Conservation (phyloP, 2,888 invertebrate genomes). For the Agrilus cyanescens region DNA sequence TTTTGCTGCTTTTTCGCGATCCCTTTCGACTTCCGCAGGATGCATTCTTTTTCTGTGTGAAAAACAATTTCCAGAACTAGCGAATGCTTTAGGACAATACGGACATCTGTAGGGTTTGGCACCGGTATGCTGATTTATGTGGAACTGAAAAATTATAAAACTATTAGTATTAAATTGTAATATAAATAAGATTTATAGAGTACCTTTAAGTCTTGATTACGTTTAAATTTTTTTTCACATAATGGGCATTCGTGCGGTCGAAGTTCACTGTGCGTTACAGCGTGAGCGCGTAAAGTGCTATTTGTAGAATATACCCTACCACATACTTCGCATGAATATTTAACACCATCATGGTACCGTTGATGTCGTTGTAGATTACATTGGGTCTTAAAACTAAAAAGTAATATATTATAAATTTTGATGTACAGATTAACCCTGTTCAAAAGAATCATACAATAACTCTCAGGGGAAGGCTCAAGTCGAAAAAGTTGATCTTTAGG, state of each 20-base stretch:
- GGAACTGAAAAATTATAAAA: constrained; percentile 39
- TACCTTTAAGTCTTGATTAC: constrained; percentile 63
- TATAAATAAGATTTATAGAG: not conserved
- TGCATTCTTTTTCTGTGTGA: constrained; percentile 63
- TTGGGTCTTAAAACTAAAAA: constrained; percentile 51
- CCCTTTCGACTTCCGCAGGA: constrained; percentile 47
- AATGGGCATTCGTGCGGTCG: constrained; percentile 56
- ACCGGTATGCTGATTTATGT: constrained; percentile 65
- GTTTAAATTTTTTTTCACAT: constrained; percentile 60
- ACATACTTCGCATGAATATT: constrained; percentile 53
- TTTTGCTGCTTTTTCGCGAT: constrained; percentile 42
- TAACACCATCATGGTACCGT: constrained; percentile 45
- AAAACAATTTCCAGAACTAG: constrained; percentile 63
- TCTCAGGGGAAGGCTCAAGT: no score
- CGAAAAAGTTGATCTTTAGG: no score
- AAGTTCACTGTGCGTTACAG: constrained; percentile 56
- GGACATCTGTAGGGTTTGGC: constrained; percentile 61
- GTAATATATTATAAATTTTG: constrained; percentile 4
- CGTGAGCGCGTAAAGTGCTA: constrained; percentile 55
- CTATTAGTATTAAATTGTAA: not conserved
- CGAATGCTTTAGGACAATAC: constrained; percentile 59
- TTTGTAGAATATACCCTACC: constrained; percentile 57
- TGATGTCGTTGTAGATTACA: constrained; percentile 52
- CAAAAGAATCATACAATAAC: no score
- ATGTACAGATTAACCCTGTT: no score